Base-by-base conservation (phyloP, 2,113 vertebrate genomes). In the Passer montanus region DNA sequence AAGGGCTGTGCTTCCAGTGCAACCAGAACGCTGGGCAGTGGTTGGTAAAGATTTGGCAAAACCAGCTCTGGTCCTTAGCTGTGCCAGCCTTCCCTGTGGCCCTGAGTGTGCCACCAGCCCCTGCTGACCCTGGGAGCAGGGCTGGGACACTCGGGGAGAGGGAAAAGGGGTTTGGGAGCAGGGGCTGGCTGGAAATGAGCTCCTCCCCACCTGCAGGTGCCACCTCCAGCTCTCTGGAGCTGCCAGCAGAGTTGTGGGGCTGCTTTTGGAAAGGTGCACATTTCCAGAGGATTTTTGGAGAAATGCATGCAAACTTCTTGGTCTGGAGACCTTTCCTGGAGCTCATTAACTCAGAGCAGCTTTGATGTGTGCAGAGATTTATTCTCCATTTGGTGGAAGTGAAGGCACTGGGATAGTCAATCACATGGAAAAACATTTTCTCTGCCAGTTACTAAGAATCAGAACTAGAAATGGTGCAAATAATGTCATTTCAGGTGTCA, bases 401-500 rank as follows among this genome's bases (percentile, higher is more conserved):
- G 83, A 63, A 89, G 72, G 90, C 79, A 26, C 74, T 64, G 58
- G 63, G 78, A 39, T 8, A 81, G 63, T 89, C 85, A 94, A 53
- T 95, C 93, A 79, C 83, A 15, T 27, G 62, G 47, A 55, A 72
- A 84, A 84, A 50, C 58, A 77, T 95, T 27, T 50, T 22, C 72
- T 89, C 95, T 84, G 78, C 72, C 91, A 86, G 47, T 87, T 94
- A 20, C 83, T 84, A 46, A 79, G 92, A 55, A 24, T 83, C 94
- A 87, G 74, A 53, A 22, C n/a, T 77, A 37, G 87, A 89, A 94
- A 94, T 46, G 77, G 84, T 88, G 88, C 91, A 94, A 95, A 92
- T 95, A 66, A 84, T 72, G 72, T 53, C 64, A 86, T 95, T 95
- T 87, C 70, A 80, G 83, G 90, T 87, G 91, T 84, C 92, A 89